These are phyloP conservation scores for Antheraea yamamai DNA, from an alignment of 2,888 invertebrate genomes.

Conservation along the genomic window DNA sequence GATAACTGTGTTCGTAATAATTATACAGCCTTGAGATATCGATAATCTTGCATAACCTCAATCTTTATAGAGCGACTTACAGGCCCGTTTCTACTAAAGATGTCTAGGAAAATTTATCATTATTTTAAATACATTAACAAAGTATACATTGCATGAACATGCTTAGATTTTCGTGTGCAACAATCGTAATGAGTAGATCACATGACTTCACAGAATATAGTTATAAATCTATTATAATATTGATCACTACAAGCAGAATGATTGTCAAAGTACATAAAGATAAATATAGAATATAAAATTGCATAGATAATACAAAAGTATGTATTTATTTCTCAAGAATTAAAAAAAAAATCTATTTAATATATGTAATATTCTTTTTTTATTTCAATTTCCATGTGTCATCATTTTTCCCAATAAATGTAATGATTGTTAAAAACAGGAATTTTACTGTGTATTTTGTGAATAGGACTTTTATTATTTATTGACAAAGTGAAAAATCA, in stretches of 20 bases:
- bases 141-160: not conserved
- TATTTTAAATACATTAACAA: not conserved
- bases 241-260: not conserved
- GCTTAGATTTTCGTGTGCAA: not conserved
- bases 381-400: not conserved
- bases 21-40: slow-evolving; percentile 42
- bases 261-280: not conserved
- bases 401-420: no score
- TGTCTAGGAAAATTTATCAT: not conserved
- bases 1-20: slow-evolving; percentile 29
- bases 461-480: not conserved
- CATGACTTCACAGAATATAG: not conserved
- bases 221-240: not conserved
- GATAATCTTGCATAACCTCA: slow-evolving; percentile 29
- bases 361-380: not conserved
- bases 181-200: not conserved
- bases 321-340: no score
- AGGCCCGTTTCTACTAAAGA: not conserved
- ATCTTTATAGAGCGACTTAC: not conserved
- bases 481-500: not conserved
- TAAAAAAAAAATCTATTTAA: no score
- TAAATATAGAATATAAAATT: not conserved
- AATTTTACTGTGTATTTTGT: not conserved
- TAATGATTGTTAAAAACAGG: no score
- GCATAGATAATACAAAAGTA: not conserved